A percentile compares a stretch with the other conserved stretches of the same genome.
Evolutionary conservation across 2,888 invertebrate species (phyloP).

Genomic region (Harmothoe impar): DNA sequence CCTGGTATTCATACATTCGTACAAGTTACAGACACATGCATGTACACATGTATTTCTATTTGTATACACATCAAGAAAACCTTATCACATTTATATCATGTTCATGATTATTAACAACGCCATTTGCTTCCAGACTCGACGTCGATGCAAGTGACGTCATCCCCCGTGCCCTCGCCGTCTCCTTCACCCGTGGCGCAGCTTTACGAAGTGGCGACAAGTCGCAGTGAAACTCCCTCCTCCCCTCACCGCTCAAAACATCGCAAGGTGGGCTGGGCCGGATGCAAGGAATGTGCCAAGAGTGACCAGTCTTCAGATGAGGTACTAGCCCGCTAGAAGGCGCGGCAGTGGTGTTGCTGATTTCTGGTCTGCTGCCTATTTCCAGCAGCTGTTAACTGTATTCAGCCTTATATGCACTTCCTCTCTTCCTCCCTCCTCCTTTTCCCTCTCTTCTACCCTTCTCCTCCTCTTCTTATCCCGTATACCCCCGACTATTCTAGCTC

Average conservation of each 20-base stretch:
- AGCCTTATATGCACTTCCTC: constrained; percentile 61
- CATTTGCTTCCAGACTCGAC: constrained; percentile 61
- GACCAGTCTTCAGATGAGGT: constrained; percentile 79
- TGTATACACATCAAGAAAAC: too few relatives aligned
- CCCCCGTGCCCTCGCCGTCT: constrained; percentile 72
- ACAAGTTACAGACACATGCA: too few relatives aligned
- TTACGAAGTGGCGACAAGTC: constrained; percentile 62
- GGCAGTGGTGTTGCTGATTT: constrained; percentile 16
- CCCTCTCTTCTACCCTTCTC: not conserved
- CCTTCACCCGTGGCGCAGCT: constrained; percentile 62
- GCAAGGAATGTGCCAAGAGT: constrained; percentile 80
- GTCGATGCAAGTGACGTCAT: constrained; percentile 73
- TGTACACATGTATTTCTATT: too few relatives aligned
- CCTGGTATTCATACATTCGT: too few relatives aligned
- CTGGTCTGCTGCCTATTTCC: not conserved
- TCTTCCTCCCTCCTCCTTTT: not conserved
- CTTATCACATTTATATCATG: too few relatives aligned
- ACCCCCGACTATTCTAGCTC: not conserved
- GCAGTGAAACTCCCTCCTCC: constrained; percentile 69
- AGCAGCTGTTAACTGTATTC: constrained; percentile 54
- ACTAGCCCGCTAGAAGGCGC: constrained; percentile 41
- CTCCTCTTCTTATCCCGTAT: not conserved
- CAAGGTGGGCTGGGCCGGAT: constrained; percentile 80
- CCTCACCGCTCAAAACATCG: constrained; percentile 75
- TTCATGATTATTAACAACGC: not conserved